Evolutionary conservation across 2,113 vertebrate species (phyloP).

Genomic region (Oreochromis spilurus): DNA sequence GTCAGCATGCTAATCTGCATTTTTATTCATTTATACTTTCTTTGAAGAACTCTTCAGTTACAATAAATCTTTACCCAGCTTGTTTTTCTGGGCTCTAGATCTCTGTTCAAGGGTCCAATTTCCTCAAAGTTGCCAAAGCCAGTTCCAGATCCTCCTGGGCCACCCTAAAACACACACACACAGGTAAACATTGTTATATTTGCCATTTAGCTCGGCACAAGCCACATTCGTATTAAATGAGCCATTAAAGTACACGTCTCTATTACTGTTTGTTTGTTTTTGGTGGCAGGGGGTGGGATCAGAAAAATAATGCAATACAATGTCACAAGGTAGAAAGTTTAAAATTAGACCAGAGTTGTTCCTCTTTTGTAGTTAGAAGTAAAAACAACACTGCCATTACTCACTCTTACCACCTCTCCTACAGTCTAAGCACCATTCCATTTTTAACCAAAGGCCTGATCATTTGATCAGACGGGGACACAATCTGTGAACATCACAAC

Average conservation of each 20-base stretch:
- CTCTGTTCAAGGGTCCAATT: slow-evolving; percentile 83
- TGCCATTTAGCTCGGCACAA: not conserved
- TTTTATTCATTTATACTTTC: not conserved
- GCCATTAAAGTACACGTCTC: not conserved
- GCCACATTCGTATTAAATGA: not conserved
- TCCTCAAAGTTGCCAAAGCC: slow-evolving; percentile 97
- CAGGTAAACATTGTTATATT: rapidly evolving
- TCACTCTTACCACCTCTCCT: not conserved
- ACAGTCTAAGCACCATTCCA: not conserved
- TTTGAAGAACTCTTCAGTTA: not conserved
- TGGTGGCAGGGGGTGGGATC: not conserved
- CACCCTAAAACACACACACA: slow-evolving; percentile 75
- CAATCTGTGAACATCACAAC: not conserved
- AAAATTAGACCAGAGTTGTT: not conserved
- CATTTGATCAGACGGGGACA: not conserved
- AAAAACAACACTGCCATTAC: not conserved
- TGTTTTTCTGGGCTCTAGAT: slow-evolving; percentile 79
- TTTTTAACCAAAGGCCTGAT: not conserved
- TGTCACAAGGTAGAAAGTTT: rapidly evolving
- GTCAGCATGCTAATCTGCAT: not conserved
- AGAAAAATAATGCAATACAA: not conserved
- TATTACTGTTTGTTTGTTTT: not conserved
- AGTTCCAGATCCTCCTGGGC: slow-evolving; percentile 89
- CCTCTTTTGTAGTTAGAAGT: not conserved
- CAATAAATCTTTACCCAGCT: slow-evolving; percentile 80